Evolutionary conservation across 2,888 invertebrate species (phyloP).

Genomic region (Pachycephus smyrnensis): DNA sequence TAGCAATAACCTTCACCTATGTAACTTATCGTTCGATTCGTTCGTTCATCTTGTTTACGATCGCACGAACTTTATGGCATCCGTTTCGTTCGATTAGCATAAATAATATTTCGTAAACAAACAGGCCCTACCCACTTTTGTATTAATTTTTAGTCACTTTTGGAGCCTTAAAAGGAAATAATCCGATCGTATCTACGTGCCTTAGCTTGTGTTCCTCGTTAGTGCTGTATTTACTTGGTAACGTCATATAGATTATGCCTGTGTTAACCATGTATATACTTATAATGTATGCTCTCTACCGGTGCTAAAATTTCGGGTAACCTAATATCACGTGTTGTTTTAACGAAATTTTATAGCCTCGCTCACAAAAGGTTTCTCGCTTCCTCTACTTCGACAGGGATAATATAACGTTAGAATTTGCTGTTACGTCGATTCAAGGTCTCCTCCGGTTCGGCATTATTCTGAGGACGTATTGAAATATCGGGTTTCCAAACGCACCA

Average conservation of each 20-base stretch:
- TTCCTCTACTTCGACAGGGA: background rate
- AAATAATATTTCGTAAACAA: background rate
- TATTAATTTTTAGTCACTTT: background rate
- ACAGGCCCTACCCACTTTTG: background rate
- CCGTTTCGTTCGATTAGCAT: background rate
- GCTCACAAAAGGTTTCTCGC: background rate
- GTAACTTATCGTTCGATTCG: background rate
- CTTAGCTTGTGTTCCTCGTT: background rate
- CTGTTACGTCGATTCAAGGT: background rate
- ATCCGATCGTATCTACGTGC: background rate
- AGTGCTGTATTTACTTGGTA: background rate
- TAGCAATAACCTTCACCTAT: background rate
- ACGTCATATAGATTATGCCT: no score
- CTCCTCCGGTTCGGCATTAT: background rate
- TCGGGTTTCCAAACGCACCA: background rate
- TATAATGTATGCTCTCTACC: background rate
- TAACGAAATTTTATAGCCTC: background rate
- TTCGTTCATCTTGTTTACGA: background rate
- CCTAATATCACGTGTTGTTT: background rate
- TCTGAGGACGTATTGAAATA: slow-evolving; percentile 6
- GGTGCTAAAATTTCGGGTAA: background rate
- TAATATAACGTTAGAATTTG: background rate
- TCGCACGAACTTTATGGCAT: background rate
- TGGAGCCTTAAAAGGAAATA: background rate
- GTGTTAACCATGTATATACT: background rate